Base-by-base conservation (phyloP, 1,140 invertebrate species). In the Metaphire vulgaris region DNA sequence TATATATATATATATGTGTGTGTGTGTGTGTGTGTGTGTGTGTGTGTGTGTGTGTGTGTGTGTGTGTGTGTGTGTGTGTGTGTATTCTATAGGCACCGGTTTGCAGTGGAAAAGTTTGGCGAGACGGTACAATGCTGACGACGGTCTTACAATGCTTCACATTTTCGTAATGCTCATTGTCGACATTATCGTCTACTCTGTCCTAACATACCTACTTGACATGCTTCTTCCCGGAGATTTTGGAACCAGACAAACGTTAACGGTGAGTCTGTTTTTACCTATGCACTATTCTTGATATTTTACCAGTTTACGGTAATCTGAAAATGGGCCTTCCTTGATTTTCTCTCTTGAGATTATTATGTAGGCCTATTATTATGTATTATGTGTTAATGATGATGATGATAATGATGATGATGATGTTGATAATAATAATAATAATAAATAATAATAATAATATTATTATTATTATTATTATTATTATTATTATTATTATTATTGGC, bases 141-240 rank as follows among this genome's bases (percentile, higher is more conserved):
- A 85, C 75, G 80, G 83, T 74, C 80, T 86, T 67, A 80, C 82
- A 6, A 76, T 87, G 65, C 78, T 82, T 26, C 82, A 84, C 68
- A 74, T 84, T 75, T 86, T 90, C 64, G 65, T 84, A 1, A 89
- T 90, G 87, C 79, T 90, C 32, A 72, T 89, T 1, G 68, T 89
- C 21, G 89, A 90, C 82, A 81, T 84, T 70, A 16, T 89, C 0
- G 65, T 88, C 6, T 87, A 87, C 80, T 73, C 81, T 65, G 15
- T 82, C 2, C 77, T 90, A 1, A 87, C 89, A 1, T 89, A 87
- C 87, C 91, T 91, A 80, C 86, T 91, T 68, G 89, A 90, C 81
- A 87, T 86, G 31, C 87, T 91, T 30, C 87, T 86, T 80, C 90
- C 90, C 65, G 90, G 90, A 82, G 82, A 84, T 69, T 84, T 85